Evolutionary conservation across 2,888 invertebrate species (phyloP).

Genomic region (Clostera curtula): DNA sequence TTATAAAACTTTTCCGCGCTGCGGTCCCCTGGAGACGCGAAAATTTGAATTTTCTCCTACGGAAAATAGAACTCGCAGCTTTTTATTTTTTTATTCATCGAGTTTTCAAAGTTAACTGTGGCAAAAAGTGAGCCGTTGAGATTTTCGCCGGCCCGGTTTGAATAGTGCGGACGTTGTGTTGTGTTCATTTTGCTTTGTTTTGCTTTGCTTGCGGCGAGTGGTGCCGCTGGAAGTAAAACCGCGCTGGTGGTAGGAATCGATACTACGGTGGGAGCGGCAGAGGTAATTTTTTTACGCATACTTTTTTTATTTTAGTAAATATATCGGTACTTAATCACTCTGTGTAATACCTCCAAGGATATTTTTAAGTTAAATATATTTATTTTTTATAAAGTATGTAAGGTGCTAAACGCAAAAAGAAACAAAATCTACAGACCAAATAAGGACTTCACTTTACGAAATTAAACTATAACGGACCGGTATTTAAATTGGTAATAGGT

Average conservation of each 20-base stretch:
- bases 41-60: conserved; percentile 19
- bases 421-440: too few species aligned
- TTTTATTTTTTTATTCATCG: conserved; percentile 41
- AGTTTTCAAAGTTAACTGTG: conserved; percentile 52
- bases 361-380: too few species aligned
- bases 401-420: too few species aligned
- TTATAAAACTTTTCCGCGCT: conserved; percentile 64
- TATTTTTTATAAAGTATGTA: too few species aligned
- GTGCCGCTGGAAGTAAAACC: conserved; percentile 43
- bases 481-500: too few species aligned
- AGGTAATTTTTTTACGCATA: conserved; percentile 49
- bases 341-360: too few species aligned
- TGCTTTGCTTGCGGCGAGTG: conserved; percentile 54
- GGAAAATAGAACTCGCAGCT: conserved; percentile 23
- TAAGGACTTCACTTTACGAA: too few species aligned
- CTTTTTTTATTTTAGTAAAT: conserved; percentile 12
- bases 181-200: conserved; percentile 66
- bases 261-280: conserved; percentile 67
- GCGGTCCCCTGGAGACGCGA: conserved; percentile 31
- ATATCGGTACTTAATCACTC: too few species aligned
- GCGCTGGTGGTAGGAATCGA: conserved; percentile 66
- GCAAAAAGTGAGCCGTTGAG: conserved; percentile 49
- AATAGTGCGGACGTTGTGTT: conserved; percentile 52
- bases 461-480: too few species aligned
- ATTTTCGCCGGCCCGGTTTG: conserved; percentile 46